Percentiles rank a stretch among this genome's conserved stretches.
These are phyloP conservation scores for Arge pagana DNA, from an alignment of 2,888 invertebrate genomes.

Conservation along the genomic window DNA sequence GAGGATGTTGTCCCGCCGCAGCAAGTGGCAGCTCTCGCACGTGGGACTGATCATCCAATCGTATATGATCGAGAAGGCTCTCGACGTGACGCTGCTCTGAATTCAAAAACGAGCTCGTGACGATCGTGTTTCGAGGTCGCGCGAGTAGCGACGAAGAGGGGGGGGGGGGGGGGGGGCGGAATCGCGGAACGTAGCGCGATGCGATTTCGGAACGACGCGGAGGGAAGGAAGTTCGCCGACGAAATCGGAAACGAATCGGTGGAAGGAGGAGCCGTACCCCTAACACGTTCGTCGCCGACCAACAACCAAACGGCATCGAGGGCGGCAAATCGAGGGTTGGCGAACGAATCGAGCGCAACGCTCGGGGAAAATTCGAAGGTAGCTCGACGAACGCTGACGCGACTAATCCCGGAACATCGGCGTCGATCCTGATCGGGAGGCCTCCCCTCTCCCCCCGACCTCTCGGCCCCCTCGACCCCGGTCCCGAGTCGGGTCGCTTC, in stretches of 20 bases:
- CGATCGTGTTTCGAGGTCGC: slow-evolving; percentile 27
- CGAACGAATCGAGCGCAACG: no score
- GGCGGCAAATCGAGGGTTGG: slow-evolving; percentile 1
- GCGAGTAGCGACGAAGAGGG: slow-evolving; percentile 14
- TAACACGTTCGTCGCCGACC: background rate
- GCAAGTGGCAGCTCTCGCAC: slow-evolving; percentile 66
- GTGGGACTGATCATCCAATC: slow-evolving; percentile 78
- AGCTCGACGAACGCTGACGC: no score
- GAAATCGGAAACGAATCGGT: background rate
- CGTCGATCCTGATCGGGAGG: no score
- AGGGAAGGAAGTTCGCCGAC: background rate
- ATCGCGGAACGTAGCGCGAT: background rate
- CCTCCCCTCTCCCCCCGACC: no score
- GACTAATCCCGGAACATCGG: no score
- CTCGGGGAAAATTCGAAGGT: no score
- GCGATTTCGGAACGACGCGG: background rate
- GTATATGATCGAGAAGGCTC: slow-evolving; percentile 74
- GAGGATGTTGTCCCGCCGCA: slow-evolving; percentile 72
- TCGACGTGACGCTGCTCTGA: slow-evolving; percentile 56
- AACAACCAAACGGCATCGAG: background rate
- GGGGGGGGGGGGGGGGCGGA: no score
- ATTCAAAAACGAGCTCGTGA: slow-evolving; percentile 34
- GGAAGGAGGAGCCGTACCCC: background rate
- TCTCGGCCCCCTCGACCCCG: no score
- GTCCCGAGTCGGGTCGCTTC: no score